Base-by-base conservation (phyloP, 2,888 invertebrate genomes). In the Drosophila villosipedis region DNA sequence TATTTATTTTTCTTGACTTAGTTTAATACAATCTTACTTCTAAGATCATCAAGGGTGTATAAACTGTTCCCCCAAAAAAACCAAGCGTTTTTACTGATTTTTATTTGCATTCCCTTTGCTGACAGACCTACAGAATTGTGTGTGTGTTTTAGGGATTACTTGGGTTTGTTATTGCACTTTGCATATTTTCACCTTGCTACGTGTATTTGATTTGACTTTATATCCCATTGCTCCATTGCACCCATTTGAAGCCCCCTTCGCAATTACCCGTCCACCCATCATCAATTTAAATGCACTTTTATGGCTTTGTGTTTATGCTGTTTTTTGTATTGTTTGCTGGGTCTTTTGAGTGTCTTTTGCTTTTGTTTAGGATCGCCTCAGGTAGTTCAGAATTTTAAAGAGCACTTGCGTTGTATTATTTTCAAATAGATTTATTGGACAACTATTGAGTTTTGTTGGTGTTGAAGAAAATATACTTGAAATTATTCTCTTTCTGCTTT, bases 281-380 rank as follows among this genome's bases (percentile, higher is more conserved):
- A 64, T 78, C 82, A 72, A 82, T 78, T 82, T 75, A 83, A 83
- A 87, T 84, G 85, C 85, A 88, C 73, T 73, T 78, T 78, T 78
- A 76, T 67, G 65, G 54, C 68, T 66, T 66, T 66, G 39, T 57
- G 54, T 68, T 68, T 54, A 35, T n/a, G 59, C 50, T 12, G 35
- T 33, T 55, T 66, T 78, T 72, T 41, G 58, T 72, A 59, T 75
- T 72, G 49, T 61, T 58, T 71, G 41, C 47, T 47, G 58, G 49
- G 35, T 16, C 28, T 57, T 75, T 69, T 73, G 66, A 66, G 73
- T 80, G 72, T 61, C 70, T 70, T 79, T 83, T 81, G 61, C 60
- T 69, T 62, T 64, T 72, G 71, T 77, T 89, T 78, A 80, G 76
- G 62, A 41, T 50, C 66, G 31, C 63, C 63, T 59, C 54, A 62